These are phyloP conservation scores for Percopsis omiscomaycus DNA, from an alignment of 2,797 vertebrate genomes.

Conservation along the genomic window DNA sequence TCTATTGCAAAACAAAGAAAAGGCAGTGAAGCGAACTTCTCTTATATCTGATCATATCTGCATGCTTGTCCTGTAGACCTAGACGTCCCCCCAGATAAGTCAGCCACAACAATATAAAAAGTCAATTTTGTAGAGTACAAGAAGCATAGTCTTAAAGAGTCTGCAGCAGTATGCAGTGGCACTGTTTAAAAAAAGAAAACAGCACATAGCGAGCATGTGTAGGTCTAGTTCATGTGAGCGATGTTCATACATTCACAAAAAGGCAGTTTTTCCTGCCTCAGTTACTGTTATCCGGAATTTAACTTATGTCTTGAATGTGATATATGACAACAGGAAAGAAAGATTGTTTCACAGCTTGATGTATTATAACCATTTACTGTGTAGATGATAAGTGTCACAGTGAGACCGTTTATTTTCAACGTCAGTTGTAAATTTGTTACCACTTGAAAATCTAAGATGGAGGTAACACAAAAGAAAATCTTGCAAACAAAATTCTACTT, in stretches of 20 bases:
- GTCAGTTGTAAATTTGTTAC: no score
- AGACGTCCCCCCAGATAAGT: constrained; percentile 38
- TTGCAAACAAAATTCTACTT: no score
- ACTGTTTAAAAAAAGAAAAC: constrained; percentile 47
- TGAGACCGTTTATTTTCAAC: constrained; percentile 20
- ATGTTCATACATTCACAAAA: constrained; percentile 80
- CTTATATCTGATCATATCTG: constrained; percentile 59
- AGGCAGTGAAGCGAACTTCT: constrained; percentile 75
- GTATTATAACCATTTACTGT: constrained; percentile 4
- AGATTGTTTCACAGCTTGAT: constrained; percentile 20
- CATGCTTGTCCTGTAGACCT: constrained; percentile 66
- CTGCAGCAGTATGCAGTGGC: constrained; percentile 57
- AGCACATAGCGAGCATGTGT: constrained; percentile 50
- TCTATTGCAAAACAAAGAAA: constrained; percentile 76
- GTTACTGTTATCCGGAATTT: constrained; percentile 32
- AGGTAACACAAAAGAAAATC: no score
- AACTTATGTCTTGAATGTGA: constrained; percentile 48
- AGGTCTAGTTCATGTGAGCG: constrained; percentile 43
- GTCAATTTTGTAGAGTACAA: constrained; percentile 48
- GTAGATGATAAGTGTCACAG: constrained; percentile 10
- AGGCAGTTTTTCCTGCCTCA: constrained; percentile 60
- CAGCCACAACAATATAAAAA: constrained; percentile 53
- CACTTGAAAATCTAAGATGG: no score
- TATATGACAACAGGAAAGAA: constrained; percentile 24
- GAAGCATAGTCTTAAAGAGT: constrained; percentile 51